A percentile compares a stretch with the other conserved stretches of the same genome.
phyloP scores from a whole-genome alignment of 2,113 vertebrate genomes.

The Eira barbara region DNA sequence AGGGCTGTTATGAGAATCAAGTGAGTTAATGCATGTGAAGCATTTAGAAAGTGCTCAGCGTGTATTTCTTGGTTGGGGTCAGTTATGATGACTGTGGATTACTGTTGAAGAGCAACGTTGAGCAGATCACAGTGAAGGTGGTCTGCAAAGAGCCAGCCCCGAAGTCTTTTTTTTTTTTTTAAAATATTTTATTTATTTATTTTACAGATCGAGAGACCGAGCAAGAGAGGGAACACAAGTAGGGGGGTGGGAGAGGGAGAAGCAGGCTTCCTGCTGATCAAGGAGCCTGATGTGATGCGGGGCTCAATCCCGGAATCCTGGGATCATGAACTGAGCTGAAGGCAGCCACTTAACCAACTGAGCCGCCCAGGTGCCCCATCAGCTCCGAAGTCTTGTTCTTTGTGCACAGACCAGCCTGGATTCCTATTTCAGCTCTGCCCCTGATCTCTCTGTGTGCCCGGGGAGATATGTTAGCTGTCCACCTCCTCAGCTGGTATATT shows the following conservation, averaged over 20 bases:
- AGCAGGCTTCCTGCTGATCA: too few relatives aligned
- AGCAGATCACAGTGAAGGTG: not conserved
- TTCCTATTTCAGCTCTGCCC: not conserved
- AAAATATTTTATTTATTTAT: too few relatives aligned
- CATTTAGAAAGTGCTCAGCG: not conserved
- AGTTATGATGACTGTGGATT: not conserved
- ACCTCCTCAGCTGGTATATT: not conserved
- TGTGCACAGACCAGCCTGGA: not conserved
- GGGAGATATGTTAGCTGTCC: not conserved
- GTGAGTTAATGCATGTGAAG: not conserved
- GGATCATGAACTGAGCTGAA: too few relatives aligned
- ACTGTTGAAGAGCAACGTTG: not conserved
- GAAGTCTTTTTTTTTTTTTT: not conserved
- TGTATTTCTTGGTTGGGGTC: not conserved
- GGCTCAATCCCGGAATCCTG: too few relatives aligned
- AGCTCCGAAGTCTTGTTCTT: not conserved
- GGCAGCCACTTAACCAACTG: too few relatives aligned
- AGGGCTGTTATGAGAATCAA: not conserved
- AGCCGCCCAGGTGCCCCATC: too few relatives aligned
- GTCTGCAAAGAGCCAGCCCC: not conserved
- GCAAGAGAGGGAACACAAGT: too few relatives aligned
- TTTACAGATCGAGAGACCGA: too few relatives aligned
- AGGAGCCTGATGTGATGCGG: too few relatives aligned
- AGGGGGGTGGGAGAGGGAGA: too few relatives aligned
- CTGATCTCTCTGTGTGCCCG: not conserved